These are phyloP conservation scores for Lasiurus cinereus DNA, from an alignment of 2,113 vertebrate genomes.

Conservation along the genomic window DNA sequence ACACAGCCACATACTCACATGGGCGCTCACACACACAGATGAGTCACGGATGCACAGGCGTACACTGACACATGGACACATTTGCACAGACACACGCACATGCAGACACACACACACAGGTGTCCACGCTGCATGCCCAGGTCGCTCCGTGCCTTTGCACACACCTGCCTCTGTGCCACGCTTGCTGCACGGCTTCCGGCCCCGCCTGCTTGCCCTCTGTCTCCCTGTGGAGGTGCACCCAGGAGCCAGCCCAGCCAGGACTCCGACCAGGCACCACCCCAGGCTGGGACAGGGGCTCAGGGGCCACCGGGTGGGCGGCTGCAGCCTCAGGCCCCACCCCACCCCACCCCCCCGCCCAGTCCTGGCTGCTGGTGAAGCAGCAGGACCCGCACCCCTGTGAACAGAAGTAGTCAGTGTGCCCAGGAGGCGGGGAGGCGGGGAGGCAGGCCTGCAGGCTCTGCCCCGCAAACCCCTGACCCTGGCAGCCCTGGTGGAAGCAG, in stretches of 20 bases:
- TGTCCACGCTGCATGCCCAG: no score
- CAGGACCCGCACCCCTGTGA: neutral
- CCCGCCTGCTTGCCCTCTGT: neutral
- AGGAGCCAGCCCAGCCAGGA: accelerated
- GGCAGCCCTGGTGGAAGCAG: neutral
- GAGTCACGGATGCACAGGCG: neutral
- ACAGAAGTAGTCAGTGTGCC: accelerated
- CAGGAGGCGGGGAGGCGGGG: neutral
- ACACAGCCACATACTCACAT: neutral
- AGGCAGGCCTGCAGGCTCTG: no score
- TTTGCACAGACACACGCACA: neutral
- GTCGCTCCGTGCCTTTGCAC: accelerated
- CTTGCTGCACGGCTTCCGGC: neutral
- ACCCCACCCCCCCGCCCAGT: neutral
- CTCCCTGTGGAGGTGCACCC: neutral
- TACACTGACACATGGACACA: neutral
- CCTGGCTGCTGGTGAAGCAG: neutral
- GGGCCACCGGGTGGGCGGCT: accelerated
- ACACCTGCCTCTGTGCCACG: neutral
- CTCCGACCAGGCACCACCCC: neutral
- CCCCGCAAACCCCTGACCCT: neutral
- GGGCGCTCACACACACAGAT: no score
- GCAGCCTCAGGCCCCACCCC: neutral
- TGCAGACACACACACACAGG: neutral
- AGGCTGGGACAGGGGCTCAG: neutral